Evolutionary conservation across 2,113 vertebrate species (phyloP), one percentile per base, ranked within the genome.

Genomic region (Callopanchax toddi): DNA sequence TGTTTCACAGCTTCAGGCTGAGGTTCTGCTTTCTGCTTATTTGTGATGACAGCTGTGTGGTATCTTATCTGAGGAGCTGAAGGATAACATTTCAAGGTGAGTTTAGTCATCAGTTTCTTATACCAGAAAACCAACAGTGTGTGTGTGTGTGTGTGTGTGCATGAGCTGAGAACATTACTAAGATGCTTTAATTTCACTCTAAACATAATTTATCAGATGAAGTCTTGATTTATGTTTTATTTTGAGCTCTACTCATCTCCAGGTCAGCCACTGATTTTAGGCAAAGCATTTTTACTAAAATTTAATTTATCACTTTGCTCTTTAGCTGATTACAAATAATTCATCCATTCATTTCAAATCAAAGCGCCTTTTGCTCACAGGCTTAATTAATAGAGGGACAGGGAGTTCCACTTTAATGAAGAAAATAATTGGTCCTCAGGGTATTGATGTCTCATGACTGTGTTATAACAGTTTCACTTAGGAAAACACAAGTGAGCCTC

Each of bases 81-180:
- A 85, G 83, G 79, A 46, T 32, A 18, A 69, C 32, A 25, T 57
- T 42, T 63, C 80, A 84, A 85, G 85, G 82, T 2, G 5, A 23
- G 15, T 16, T 48, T 63, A 11, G 11, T 34, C n/a, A n/a, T n/a
- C n/a, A n/a, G n/a, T n/a, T n/a, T n/a, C n/a, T n/a, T n/a, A n/a
- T n/a, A n/a, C n/a, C n/a, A n/a, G n/a, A n/a, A n/a, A n/a, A n/a
- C n/a, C n/a, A n/a, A n/a, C n/a, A n/a, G 18, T 76, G 4, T 50
- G 0, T 25, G 39, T 50, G 8, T 40, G 20, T 20, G n/a, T 56
- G 9, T 4, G 17, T 36, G 13, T 44, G 21, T 46, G 44, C 32
- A 12, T 4, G 6, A 26, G 26, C 26, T 4, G 29, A 8, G 29
- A 32, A 32, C 10, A 9, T 32, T 1, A 32, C 10, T 32, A 32